A percentile compares a stretch with the other conserved stretches of the same genome.
Conservation (phyloP, 2,113 vertebrate genomes). For the Butorides virescens region DNA sequence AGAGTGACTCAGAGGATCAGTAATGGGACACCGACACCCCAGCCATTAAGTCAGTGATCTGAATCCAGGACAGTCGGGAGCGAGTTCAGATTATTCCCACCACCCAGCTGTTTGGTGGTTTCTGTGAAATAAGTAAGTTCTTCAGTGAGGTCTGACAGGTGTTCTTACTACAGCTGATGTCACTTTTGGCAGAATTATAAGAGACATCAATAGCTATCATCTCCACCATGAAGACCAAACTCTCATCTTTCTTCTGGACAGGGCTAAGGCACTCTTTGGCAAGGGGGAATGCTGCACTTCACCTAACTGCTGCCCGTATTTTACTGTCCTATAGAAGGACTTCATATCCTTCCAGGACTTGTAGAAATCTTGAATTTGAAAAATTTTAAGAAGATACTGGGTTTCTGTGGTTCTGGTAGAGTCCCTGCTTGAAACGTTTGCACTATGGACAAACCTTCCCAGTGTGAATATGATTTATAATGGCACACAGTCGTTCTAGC, state of each 20-base stretch:
- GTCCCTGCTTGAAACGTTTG: neutral
- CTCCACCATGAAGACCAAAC: neutral
- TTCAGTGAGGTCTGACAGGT: neutral
- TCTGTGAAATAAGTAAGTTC: neutral
- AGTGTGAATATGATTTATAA: neutral
- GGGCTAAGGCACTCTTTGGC: neutral
- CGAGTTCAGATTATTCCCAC: neutral
- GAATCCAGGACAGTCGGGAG: constrained; percentile 24
- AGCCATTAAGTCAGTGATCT: neutral
- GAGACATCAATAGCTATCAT: neutral
- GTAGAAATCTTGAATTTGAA: neutral
- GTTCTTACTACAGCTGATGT: neutral
- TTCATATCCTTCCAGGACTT: neutral
- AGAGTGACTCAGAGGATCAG: neutral
- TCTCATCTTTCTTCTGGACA: neutral
- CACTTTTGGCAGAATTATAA: neutral
- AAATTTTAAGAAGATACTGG: neutral
- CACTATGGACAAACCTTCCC: neutral
- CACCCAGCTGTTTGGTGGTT: neutral
- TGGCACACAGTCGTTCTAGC: neutral
- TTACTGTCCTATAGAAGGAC: neutral
- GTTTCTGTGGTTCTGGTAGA: neutral
- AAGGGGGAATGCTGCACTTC: neutral
- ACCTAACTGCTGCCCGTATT: neutral
- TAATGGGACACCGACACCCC: neutral